Evolutionary conservation across 2,113 vertebrate genomes (phyloP).

Genomic region (Pseudolaguvia tuberculata): DNA sequence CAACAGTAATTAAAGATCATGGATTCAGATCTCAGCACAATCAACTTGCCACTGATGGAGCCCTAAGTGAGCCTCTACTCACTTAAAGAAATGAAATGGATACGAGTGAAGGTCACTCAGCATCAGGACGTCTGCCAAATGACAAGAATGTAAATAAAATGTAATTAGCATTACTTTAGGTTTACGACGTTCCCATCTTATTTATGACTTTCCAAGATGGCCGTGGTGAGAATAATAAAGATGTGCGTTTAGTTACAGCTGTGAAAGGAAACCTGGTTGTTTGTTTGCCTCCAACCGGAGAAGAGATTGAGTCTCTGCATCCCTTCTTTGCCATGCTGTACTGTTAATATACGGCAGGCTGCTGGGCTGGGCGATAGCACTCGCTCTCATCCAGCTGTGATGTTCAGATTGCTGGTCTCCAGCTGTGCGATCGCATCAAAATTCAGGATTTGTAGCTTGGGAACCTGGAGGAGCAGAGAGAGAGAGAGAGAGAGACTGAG

Average conservation of each 20-base stretch:
- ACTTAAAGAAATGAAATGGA: no score
- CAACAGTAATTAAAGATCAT: no score
- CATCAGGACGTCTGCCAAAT: no score
- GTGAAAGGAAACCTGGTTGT: constrained; percentile 12
- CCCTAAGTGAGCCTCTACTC: no score
- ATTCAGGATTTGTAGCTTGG: constrained; percentile 43
- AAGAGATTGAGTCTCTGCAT: constrained; percentile 29
- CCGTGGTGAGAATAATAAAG: not conserved
- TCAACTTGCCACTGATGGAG: no score
- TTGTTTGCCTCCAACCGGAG: not conserved
- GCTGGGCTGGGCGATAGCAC: constrained; percentile 26
- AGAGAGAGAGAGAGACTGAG: constrained; percentile 35
- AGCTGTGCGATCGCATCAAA: constrained; percentile 49
- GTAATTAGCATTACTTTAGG: constrained; percentile 5
- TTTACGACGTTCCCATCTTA: constrained; percentile 12
- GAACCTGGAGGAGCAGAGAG: constrained; percentile 14
- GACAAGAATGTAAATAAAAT: no score
- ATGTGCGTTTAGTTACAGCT: not conserved
- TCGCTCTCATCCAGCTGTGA: constrained; percentile 46
- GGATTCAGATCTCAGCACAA: no score
- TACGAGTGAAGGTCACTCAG: no score
- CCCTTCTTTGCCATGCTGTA: constrained; percentile 24
- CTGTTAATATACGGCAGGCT: constrained; percentile 37
- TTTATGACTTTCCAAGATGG: constrained; percentile 31
- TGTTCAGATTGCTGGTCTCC: constrained; percentile 51